phyloP scores from a whole-genome alignment of 2,797 vertebrate species.

The Mastacembelus armatus region DNA sequence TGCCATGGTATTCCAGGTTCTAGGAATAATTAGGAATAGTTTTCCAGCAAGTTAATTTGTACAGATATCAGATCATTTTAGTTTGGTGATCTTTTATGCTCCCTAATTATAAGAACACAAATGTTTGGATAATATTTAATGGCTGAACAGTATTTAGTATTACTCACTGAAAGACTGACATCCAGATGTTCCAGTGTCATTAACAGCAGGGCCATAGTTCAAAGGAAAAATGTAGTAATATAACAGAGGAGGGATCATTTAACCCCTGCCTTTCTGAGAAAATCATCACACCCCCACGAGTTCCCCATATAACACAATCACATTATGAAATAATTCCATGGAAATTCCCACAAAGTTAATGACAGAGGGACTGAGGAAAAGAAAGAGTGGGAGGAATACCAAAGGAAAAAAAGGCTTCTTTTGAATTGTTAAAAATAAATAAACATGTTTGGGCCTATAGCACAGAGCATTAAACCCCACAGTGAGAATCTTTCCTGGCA shows the following conservation, averaged over 20 bases:
- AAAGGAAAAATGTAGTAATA: constrained; percentile 52
- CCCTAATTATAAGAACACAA: constrained; percentile 13
- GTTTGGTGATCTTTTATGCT: background rate
- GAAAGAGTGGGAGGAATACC: constrained; percentile 10
- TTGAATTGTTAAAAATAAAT: constrained; percentile 83
- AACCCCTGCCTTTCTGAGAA: constrained; percentile 54
- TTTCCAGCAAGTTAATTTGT: background rate
- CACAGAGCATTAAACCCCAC: constrained; percentile 67
- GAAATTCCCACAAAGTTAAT: constrained; percentile 81
- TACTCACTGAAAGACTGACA: constrained; percentile 35
- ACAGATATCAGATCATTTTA: background rate
- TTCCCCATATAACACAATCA: constrained; percentile 41
- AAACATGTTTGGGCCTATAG: constrained; percentile 82
- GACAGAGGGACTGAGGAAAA: constrained; percentile 47
- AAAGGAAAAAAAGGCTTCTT: constrained; percentile 58
- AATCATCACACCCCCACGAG: constrained; percentile 34
- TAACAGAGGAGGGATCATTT: constrained; percentile 50
- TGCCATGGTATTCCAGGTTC: no score
- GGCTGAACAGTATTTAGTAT: constrained; percentile 27
- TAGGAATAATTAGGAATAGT: no score
- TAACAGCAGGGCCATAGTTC: constrained; percentile 28
- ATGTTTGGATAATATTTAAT: constrained; percentile 11
- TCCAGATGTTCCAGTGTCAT: constrained; percentile 74
- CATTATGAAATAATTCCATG: constrained; percentile 61
- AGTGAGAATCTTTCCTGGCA: constrained; percentile 76